phyloP scores from a whole-genome alignment of 2,113 vertebrate species.

The Octodon degus region DNA sequence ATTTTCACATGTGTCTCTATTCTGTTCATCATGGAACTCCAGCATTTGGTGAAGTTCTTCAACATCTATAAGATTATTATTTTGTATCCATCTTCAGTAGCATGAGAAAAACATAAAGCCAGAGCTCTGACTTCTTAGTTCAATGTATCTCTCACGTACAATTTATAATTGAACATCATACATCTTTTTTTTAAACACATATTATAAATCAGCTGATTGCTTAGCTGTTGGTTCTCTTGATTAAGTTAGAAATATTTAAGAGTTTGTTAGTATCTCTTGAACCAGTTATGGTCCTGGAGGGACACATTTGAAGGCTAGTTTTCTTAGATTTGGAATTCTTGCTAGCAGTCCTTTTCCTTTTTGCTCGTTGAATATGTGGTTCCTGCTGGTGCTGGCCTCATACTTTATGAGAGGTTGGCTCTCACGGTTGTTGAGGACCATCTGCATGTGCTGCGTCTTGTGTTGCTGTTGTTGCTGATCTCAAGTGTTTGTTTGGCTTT shows the following conservation, averaged over 20 bases:
- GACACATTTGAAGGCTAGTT: background rate
- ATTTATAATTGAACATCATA: background rate
- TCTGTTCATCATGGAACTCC: background rate
- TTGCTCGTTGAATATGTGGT: no score
- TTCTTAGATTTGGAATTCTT: background rate
- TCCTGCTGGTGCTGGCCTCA: background rate
- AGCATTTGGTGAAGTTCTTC: background rate
- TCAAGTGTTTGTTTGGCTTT: background rate
- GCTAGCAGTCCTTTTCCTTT: background rate
- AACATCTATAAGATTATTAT: background rate
- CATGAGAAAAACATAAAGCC: background rate
- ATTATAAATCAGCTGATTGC: background rate
- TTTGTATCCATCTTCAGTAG: background rate
- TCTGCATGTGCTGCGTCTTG: background rate
- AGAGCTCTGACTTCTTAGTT: background rate
- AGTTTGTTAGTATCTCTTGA: background rate
- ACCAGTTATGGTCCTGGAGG: background rate
- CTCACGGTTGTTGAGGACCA: background rate
- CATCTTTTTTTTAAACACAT: background rate
- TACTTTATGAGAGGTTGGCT: background rate
- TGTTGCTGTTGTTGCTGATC: constrained; percentile 18
- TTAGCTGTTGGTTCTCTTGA: background rate
- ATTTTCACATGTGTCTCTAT: background rate
- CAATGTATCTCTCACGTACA: background rate
- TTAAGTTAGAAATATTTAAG: background rate